phyloP scores from a whole-genome alignment of 2,797 vertebrate species.

The Glossophaga mutica region DNA sequence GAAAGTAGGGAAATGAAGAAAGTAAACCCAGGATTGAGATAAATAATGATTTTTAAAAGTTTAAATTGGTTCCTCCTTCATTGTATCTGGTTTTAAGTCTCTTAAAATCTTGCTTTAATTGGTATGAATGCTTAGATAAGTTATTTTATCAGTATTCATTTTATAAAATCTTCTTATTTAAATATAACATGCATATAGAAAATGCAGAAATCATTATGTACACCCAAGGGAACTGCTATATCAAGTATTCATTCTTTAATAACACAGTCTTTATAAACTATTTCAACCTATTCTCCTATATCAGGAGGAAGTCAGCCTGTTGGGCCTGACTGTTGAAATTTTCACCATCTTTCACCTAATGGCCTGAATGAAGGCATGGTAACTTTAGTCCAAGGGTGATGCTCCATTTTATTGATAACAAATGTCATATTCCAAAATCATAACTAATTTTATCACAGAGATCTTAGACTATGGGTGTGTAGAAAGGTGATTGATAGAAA shows the following conservation, averaged over 20 bases:
- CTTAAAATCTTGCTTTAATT: constrained; percentile 10
- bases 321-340: not conserved
- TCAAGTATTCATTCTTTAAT: not conserved
- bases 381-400: not conserved
- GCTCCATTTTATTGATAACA: not conserved
- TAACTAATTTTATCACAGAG: not conserved
- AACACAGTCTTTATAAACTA: not conserved
- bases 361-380: not conserved
- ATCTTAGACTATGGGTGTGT: not conserved
- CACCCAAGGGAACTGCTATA: not conserved
- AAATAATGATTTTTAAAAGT: not conserved
- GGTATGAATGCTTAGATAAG: not conserved
- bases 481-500: not conserved
- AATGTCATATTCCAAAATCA: not conserved
- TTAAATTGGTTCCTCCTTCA: not conserved
- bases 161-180: not conserved
- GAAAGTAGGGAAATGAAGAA: not conserved
- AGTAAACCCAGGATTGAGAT: not conserved
- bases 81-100: constrained; percentile 20
- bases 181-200: not conserved
- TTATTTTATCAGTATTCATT: not conserved
- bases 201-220: not conserved
- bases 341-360: not conserved
- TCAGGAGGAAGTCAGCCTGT: not conserved
- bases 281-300: not conserved